Evolutionary conservation across 2,888 invertebrate species (phyloP), one percentile per base, ranked within the genome.

Genomic region (Nemotelus nigrinus): DNA sequence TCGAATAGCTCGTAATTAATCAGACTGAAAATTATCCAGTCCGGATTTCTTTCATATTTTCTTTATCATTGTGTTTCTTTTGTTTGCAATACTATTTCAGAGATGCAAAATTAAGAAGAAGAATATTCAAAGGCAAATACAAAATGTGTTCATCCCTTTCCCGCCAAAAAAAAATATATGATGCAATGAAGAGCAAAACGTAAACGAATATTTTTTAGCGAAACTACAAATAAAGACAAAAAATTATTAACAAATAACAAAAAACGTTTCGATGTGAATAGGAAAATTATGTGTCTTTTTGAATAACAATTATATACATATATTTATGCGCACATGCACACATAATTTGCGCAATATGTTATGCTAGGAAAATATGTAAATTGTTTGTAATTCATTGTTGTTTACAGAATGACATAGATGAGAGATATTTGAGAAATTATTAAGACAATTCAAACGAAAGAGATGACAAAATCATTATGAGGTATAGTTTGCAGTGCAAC

Each of bases 401-500:
- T 63, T 63, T 63, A 39, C 43, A 63, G 10, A 53, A 53, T 53
- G 53, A 7, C 10, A 53, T 53, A 7, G 53, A 7, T 7, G 10
- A 6, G 53, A 7, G 10, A 10, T 7, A 7, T 53, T 53, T 53
- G 10, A 7, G 53, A 4, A 57, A 57, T 10, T 57, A 57, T 57
- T 57, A 57, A 10, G 10, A 57, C 25, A 25, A 57, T 25, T 57
- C 57, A 63, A 43, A 68, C 39, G 68, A 68, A n/a, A 68, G 39
- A 45, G 47, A 6, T 44, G n/a, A 60, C 5, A 60, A n/a, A 43
- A 64, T 25, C 8, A 68, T 50, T 39, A 68, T 68, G 41, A 50
- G 5, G 60, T 58, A 47, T 5, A 60, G 41, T 60, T 74, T 60
- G 74, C 60, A 74, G 74, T 74, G 63, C 74, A 74, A 74, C 74